Conservation (phyloP, 2,888 invertebrate genomes). For the Melikaiella ostensackeni region DNA sequence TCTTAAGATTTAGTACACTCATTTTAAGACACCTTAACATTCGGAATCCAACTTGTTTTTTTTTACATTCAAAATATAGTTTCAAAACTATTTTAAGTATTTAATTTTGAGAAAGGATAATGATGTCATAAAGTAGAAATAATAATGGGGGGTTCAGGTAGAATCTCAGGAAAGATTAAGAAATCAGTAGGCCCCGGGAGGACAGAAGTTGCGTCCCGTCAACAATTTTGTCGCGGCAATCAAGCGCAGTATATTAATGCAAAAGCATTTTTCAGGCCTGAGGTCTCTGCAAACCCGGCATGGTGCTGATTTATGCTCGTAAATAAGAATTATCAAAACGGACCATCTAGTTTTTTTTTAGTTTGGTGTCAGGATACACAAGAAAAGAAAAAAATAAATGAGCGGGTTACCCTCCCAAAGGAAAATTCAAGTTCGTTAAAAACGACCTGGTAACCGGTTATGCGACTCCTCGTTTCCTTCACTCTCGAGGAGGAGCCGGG, state of each 20-base stretch:
- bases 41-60: not conserved
- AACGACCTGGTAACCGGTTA: slow-evolving; percentile 34
- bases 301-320: slow-evolving; percentile 41
- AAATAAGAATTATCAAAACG: slow-evolving; percentile 46
- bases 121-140: slow-evolving; percentile 10
- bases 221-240: slow-evolving; percentile 28
- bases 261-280: slow-evolving; percentile 34
- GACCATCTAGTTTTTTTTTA: slow-evolving; percentile 36
- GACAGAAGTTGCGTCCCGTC: slow-evolving; percentile 27
- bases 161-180: slow-evolving; percentile 22
- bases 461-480: slow-evolving; percentile 36
- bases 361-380: slow-evolving; percentile 13
- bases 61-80: not conserved
- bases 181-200: slow-evolving; percentile 7
- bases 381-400: slow-evolving; percentile 18
- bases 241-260: slow-evolving; percentile 35
- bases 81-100: not conserved
- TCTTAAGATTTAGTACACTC: too few relatives aligned
- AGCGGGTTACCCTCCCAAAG: slow-evolving; percentile 24
- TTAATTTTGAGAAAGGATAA: not conserved
- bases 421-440: slow-evolving; percentile 39
- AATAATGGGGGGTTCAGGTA: slow-evolving; percentile 19
- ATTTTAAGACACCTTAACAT: too few relatives aligned
- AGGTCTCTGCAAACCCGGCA: slow-evolving; percentile 11
- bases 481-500: slow-evolving; percentile 6